These are phyloP conservation scores for Sceliomorpha sp. DNA, from an alignment of 2,888 invertebrate genomes.

Conservation along the genomic window DNA sequence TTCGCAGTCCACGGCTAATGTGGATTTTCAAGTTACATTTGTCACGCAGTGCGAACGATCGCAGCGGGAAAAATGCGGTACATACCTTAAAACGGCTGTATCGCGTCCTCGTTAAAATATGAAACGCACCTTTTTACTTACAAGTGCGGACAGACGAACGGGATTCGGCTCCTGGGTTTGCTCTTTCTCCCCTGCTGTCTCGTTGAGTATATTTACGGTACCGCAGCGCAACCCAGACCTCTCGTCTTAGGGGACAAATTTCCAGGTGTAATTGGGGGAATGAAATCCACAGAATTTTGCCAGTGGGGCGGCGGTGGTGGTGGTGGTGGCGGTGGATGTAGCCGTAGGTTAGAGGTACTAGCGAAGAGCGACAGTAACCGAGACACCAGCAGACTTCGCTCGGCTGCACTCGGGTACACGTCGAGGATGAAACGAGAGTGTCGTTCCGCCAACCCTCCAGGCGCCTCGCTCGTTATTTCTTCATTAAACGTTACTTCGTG, in stretches of 20 bases:
- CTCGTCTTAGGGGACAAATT: conserved; percentile 66
- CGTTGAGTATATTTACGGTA: conserved; percentile 65
- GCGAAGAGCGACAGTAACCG: conserved; percentile 10
- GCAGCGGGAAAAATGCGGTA: too few species aligned
- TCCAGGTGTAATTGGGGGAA: conserved; percentile 74
- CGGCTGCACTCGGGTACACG: conserved; percentile 46
- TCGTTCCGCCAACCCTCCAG: conserved; percentile 67
- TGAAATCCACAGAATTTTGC: conserved; percentile 74
- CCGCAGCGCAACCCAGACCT: conserved; percentile 57
- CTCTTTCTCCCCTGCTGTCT: conserved; percentile 58
- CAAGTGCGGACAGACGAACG: conserved; percentile 2
- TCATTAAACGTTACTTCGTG: conserved; percentile 71
- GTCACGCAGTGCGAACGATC: too few species aligned
- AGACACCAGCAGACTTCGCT: conserved; percentile 3
- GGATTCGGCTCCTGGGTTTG: conserved; percentile 17
- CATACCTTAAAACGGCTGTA: too few species aligned
- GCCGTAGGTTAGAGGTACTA: conserved; percentile 8
- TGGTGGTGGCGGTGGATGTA: too few species aligned
- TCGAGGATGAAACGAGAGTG: conserved; percentile 59
- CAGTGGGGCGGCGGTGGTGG: conserved; percentile 25
- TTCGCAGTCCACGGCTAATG: too few species aligned
- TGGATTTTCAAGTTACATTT: too few species aligned
- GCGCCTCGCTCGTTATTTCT: conserved; percentile 74
- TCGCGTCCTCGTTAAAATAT: too few species aligned
- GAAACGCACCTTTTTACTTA: background rate